phyloP scores from a whole-genome alignment of 2,113 vertebrate genomes.

The Epinephelus cyanopodus region DNA sequence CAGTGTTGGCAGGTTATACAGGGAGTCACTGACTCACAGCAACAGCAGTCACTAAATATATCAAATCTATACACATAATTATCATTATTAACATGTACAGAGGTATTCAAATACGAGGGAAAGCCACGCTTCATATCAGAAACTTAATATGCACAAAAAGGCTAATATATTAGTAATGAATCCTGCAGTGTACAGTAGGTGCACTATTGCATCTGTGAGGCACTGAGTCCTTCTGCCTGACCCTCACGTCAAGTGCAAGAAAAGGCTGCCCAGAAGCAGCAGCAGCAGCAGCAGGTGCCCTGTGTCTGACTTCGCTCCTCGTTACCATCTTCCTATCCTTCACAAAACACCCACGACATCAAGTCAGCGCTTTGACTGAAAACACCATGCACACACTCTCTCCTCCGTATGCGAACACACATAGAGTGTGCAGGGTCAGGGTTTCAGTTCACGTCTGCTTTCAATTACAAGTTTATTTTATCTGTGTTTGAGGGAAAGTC shows the following conservation, averaged over 20 bases:
- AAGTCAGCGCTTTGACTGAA: slow-evolving; percentile 10
- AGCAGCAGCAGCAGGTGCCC: slow-evolving; percentile 6
- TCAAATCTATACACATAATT: background rate
- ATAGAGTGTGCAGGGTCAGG: background rate
- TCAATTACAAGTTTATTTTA: background rate
- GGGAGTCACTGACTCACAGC: background rate
- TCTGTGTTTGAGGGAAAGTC: slow-evolving; percentile 13
- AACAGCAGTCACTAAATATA: background rate
- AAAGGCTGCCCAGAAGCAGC: background rate
- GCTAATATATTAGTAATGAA: background rate
- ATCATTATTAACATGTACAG: background rate
- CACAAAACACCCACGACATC: slow-evolving; percentile 31
- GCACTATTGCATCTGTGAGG: background rate
- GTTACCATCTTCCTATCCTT: slow-evolving; percentile 17
- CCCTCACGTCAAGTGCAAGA: background rate
- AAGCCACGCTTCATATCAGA: background rate
- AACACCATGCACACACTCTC: background rate
- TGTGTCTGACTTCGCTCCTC: slow-evolving; percentile 17
- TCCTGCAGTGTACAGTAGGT: background rate
- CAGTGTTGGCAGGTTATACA: background rate
- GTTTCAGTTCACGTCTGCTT: slow-evolving; percentile 15
- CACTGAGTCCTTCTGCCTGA: background rate
- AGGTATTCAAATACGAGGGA: background rate
- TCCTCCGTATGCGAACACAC: background rate
- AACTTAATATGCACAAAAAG: background rate